Conservation (phyloP, 2,797 vertebrate genomes). For the Lacerta bilineata region DNA sequence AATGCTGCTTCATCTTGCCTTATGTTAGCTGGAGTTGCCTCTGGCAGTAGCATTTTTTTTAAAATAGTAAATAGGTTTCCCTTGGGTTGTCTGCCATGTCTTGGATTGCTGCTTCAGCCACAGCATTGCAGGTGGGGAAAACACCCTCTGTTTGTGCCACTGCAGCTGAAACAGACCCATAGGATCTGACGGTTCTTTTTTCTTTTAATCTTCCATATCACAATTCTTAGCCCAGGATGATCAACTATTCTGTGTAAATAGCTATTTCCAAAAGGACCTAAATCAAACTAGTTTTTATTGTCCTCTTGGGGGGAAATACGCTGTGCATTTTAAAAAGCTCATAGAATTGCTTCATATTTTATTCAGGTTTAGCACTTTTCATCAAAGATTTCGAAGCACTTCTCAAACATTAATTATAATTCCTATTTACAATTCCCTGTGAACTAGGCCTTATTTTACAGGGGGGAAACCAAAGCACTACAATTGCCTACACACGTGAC, state of each 20-base stretch:
- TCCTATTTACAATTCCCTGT: slow-evolving; percentile 48
- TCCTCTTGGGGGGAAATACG: slow-evolving; percentile 41
- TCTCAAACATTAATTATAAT: slow-evolving; percentile 56
- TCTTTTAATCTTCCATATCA: slow-evolving; percentile 44
- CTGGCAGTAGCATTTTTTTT: neutral
- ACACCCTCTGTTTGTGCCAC: neutral
- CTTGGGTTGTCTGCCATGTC: neutral
- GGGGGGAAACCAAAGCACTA: slow-evolving; percentile 9
- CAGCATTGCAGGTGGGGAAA: no score
- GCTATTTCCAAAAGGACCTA: slow-evolving; percentile 52
- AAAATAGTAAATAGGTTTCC: neutral
- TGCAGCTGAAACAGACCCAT: slow-evolving; percentile 5
- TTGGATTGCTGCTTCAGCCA: neutral
- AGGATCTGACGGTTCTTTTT: slow-evolving; percentile 30
- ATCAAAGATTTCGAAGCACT: slow-evolving; percentile 33
- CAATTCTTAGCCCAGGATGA: slow-evolving; percentile 49
- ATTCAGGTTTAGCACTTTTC: slow-evolving; percentile 42
- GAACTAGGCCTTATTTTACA: slow-evolving; percentile 30
- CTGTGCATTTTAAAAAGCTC: slow-evolving; percentile 36
- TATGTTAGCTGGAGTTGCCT: neutral
- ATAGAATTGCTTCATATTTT: slow-evolving; percentile 41
- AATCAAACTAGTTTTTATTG: slow-evolving; percentile 53
- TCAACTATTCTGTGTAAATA: slow-evolving; percentile 42
- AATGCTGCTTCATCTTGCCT: neutral
- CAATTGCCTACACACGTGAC: neutral